Base-by-base conservation (phyloP, 2,113 vertebrate genomes). In the Syngnathus floridae region DNA sequence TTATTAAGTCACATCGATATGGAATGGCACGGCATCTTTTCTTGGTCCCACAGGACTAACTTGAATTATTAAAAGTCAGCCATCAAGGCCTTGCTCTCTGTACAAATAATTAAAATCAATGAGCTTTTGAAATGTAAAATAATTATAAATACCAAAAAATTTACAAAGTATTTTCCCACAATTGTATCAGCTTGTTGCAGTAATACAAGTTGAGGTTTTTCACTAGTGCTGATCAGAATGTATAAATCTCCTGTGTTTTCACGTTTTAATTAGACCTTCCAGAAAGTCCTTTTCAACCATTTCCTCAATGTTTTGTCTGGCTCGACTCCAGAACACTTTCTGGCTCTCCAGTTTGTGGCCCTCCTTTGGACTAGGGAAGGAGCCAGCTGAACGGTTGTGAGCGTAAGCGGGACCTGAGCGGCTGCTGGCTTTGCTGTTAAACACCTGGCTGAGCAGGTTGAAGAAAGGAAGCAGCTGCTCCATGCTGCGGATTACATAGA, bases 231-330 rank as follows among this genome's bases (percentile, higher is more conserved):
- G 81, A 81, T 80, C 73, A 80, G 75, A 43, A 43, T 64, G 22
- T 67, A 54, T 69, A 73, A 67, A 59, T 66, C 5, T 56, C 13
- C 12, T 38, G 57, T 55, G 41, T 19, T 13, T 69, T 98, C 91
- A 98, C 58, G 94, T 95, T 91, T 99, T 99, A 71, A 97, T 93
- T 36, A 97, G 68, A 0, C 97, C 95, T 87, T 99, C 97, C 21
- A 99, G 91, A 81, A 99, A 99, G 92, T 99, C 97, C 78, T 95
- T 98, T 79, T 98, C 97, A 21, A 99, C 92, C 94, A 95, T 96
- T 86, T 99, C 97, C 87, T 99, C 96, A 65, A 99, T 98, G 90
- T 94, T 94, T 76, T 98, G 95, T 70, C 96, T 89, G 58, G 93
- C 94, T 87, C 92, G 95, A 87, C 92, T 96, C 89, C 94, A 96